Base-by-base conservation (phyloP, 2,888 invertebrate species). In the Exocentrus adspersus region DNA sequence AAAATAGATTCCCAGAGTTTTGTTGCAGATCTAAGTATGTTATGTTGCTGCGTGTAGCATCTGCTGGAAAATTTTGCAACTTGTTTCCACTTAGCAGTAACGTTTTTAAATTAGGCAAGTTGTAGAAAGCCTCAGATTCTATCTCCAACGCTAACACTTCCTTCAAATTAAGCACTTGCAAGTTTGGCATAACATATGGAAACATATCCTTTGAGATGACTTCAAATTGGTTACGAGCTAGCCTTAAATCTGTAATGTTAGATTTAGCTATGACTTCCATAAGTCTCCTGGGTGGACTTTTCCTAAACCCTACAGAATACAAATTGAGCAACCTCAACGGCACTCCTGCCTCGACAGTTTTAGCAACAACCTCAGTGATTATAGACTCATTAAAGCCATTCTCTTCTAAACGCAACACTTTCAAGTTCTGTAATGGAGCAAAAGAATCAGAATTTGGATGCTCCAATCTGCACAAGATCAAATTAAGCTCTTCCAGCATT, bases 151-250 rank as follows among this genome's bases (percentile, higher is more conserved):
- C 83, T 1, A 84, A 79, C 1, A 87, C 85, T 73, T 84, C 84
- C 56, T 85, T 82, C 43, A 90, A 79, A 77, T 89, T 87, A 42
- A 90, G 72, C 0, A 84, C 70, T 72, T 85, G 82, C 56, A 90
- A 79, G 63, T 86, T 85, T 0, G 82, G 78, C 87, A 88, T 88
- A n/a, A n/a, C n/a, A 2, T 57, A 60, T 1, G 88, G 87, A 74
- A 89, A 88, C 2, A 81, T 78, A n/a, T 84, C 80, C 7, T 84
- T 81, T 9, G 75, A 73, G 5, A 89, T 82, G 1, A 83, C 76
- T 79, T 87, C 87, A 72, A 88, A 87, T 70, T 87, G 87, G 73
- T 88, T 88, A 52, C 84, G 78, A 0, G 85, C 81, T 41, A 89
- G 73, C 56, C 81, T 81, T 43, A 89, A 77, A 48, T 79, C 78